Evolutionary conservation across 1,140 invertebrate species (phyloP), one percentile per base, ranked within the genome.

Genomic region (Heliconius eleuchia): DNA sequence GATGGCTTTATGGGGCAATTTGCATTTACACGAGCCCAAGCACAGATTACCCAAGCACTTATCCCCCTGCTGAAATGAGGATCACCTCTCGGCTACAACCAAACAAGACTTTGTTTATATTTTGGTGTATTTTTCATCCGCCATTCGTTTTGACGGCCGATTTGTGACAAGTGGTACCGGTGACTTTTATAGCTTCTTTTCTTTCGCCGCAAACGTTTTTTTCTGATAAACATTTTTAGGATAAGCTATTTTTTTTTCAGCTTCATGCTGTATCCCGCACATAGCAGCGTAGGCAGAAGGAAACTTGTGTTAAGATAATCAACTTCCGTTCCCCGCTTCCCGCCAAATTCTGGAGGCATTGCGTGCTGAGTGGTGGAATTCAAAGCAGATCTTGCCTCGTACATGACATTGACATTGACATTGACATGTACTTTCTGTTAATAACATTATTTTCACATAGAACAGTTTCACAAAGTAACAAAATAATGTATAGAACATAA

Each of bases 1-100:
- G 84, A 91, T 89, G 90, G 91, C 91, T 92, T 94, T 93, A 94
- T 93, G 88, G 92, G 89, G 91, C 90, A 89, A 94, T 94, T 94
- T 94, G 92, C 92, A 94, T 94, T 94, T 94, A 94, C 92, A 94
- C 92, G 90, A 92, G 87, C 92, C 88, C 87, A 84, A 89, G 91
- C 90, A 90, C 88, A 92, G 92, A 94, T 94, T 94, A 94, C 91
- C 87, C 83, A 85, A 88, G 91, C 87, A 91, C 91, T 93, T 93
- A 93, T 91, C 91, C 90, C 84, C 88, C 88, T 87, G 86, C 83
- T 87, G 89, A 94, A 94, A 94, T 91, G 90, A 92, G 85, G 77
- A 84, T 85, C 84, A 83, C 86, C 85, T 86, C 85, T 84, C 78
- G 80, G 83, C 89, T 85, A 89, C 85, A 87, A 87, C 83, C 85